A percentile compares a stretch with the other conserved stretches of the same genome.
These are phyloP conservation scores for Mesitornis unicolor DNA, from an alignment of 2,113 vertebrate species.

Conservation along the genomic window DNA sequence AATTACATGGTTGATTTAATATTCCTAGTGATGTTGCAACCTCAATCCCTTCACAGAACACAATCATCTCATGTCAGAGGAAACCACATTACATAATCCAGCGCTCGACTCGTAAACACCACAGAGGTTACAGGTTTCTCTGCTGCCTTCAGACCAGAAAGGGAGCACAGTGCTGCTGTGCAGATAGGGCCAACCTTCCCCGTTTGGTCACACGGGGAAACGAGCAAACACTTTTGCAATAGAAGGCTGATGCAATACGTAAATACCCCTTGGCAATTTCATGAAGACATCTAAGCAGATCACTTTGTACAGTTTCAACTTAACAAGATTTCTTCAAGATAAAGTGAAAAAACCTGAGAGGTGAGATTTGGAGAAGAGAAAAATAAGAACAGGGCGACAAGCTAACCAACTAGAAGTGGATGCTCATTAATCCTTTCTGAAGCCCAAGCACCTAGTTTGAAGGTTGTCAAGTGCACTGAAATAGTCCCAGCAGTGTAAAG, in stretches of 20 bases:
- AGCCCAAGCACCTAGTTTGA: background rate
- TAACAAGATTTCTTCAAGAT: constrained; percentile 32
- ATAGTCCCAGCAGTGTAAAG: background rate
- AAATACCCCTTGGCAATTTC: constrained; percentile 12
- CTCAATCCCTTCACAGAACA: background rate
- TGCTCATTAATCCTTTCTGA: background rate
- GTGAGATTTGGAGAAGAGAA: background rate
- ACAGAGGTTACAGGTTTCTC: background rate
- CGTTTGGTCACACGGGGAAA: background rate
- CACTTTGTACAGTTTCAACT: constrained; percentile 32
- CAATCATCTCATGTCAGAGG: background rate
- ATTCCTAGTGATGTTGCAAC: background rate
- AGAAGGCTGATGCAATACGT: constrained; percentile 39
- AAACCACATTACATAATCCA: background rate
- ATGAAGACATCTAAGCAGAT: constrained; percentile 31
- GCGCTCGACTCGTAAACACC: background rate
- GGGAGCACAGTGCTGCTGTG: background rate
- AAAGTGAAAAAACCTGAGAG: background rate
- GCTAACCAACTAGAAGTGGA: background rate
- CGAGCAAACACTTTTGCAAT: constrained; percentile 31
- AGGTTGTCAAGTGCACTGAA: background rate
- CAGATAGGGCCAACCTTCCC: background rate
- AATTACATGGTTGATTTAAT: background rate
- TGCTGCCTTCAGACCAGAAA: background rate
- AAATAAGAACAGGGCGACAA: background rate